phyloP scores from a whole-genome alignment of 2,797 vertebrate genomes.

The Liparis tanakae region DNA sequence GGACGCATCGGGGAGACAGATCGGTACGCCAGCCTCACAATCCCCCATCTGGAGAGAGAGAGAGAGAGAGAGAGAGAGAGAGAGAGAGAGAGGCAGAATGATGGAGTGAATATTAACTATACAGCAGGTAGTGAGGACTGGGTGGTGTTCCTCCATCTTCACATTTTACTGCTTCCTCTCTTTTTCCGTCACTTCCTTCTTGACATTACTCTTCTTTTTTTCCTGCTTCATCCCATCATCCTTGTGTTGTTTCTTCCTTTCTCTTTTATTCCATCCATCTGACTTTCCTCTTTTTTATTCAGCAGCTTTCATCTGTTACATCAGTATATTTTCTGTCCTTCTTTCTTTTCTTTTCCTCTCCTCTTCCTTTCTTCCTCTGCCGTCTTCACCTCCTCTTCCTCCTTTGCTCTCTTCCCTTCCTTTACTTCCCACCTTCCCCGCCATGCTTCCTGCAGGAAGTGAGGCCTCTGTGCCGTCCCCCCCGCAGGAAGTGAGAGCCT shows the following conservation, averaged over 20 bases:
- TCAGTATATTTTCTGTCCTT: not conserved
- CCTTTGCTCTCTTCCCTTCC: not conserved
- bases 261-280: not conserved
- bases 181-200: constrained; percentile 10
- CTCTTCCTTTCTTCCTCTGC: not conserved
- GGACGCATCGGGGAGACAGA: constrained; percentile 74
- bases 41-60: constrained; percentile 78
- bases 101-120: constrained; percentile 86
- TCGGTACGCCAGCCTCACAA: constrained; percentile 82
- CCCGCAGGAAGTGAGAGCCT: constrained; percentile 69
- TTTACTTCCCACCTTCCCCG: not conserved
- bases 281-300: not conserved
- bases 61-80: constrained; percentile 40
- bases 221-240: not conserved
- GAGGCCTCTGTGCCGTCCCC: too few species aligned
- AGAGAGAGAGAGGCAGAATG: constrained; percentile 76
- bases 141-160: constrained; percentile 71
- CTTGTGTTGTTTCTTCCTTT: not conserved
- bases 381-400: too few species aligned
- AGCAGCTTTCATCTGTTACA: not conserved
- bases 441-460: constrained; percentile 15
- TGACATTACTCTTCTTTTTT: not conserved
- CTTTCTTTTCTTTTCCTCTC: not conserved
- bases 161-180: not conserved
- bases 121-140: constrained; percentile 78